Conservation (phyloP, 2,797 vertebrate genomes). For the Benthosema pterotum region DNA sequence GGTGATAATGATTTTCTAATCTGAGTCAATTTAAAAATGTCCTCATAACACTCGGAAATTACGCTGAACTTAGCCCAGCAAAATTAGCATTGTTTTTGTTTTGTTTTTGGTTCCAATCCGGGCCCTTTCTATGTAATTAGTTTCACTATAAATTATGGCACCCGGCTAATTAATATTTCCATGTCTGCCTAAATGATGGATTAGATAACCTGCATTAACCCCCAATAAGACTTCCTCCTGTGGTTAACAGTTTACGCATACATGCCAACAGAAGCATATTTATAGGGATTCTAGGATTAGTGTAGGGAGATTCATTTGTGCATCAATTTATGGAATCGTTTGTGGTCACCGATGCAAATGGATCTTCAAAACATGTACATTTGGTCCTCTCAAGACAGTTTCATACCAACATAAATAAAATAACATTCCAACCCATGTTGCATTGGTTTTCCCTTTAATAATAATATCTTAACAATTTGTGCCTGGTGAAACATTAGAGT, state of each 20-base stretch:
- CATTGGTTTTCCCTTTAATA: too few species aligned
- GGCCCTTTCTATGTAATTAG: constrained; percentile 70
- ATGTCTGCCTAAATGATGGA: constrained; percentile 61
- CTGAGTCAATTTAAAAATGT: constrained; percentile 71
- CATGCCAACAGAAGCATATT: constrained; percentile 19
- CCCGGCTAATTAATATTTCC: constrained; percentile 73
- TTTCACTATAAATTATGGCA: constrained; percentile 68
- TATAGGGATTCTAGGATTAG: neutral
- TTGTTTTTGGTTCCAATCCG: constrained; percentile 51
- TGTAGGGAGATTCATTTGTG: constrained; percentile 16
- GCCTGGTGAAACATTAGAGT: too few species aligned
- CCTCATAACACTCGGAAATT: constrained; percentile 70
- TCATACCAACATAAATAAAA: too few species aligned
- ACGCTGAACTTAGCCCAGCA: constrained; percentile 58
- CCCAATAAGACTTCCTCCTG: constrained; percentile 12
- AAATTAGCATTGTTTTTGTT: constrained; percentile 68
- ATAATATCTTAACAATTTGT: too few species aligned
- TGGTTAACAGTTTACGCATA: constrained; percentile 29
- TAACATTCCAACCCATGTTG: too few species aligned
- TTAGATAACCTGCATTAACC: constrained; percentile 40
- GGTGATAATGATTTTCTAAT: constrained; percentile 80
- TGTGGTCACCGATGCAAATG: neutral
- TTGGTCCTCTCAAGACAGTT: neutral
- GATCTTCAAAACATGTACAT: neutral
- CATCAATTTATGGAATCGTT: constrained; percentile 13